Conservation (phyloP, 92 coral and sea anemone species). For the Epizoanthus ramosus region DNA sequence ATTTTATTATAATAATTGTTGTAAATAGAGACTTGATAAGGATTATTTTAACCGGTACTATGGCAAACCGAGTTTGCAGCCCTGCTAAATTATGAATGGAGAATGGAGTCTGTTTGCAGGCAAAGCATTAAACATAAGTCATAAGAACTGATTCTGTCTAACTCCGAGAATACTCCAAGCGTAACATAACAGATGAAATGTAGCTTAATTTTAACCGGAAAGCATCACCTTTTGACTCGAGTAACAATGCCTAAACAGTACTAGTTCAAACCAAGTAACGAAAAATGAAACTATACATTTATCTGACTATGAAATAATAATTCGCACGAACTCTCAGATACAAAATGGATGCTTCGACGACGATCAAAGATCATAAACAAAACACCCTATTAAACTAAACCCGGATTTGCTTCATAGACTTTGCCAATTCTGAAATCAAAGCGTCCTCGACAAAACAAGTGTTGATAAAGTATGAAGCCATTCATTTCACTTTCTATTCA, state of each 20-base stretch:
- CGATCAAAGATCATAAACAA: constrained; percentile 45
- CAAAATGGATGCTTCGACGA: constrained; percentile 2
- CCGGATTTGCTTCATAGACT: too few relatives aligned
- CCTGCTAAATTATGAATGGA: constrained; percentile 25
- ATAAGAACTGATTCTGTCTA: not conserved
- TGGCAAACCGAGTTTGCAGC: constrained; percentile 14
- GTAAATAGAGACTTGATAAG: not conserved
- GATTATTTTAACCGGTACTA: constrained; percentile 13
- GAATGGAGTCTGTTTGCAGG: not conserved
- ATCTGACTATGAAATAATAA: not conserved
- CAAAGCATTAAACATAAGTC: too few relatives aligned
- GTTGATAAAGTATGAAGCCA: not conserved
- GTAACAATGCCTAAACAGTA: not conserved
- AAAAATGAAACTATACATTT: not conserved
- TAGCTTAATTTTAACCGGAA: not conserved
- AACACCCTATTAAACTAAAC: too few relatives aligned
- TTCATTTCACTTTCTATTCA: not conserved
- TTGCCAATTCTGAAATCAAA: too few relatives aligned
- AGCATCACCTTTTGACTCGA: not conserved
- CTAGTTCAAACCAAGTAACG: not conserved
- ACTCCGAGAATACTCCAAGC: not conserved
- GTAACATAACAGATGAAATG: not conserved
- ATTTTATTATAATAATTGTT: constrained; percentile 10
- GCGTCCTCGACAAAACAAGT: constrained; percentile 9
- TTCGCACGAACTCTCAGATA: not conserved